Conservation (phyloP, 2,888 invertebrate species). For the Zaprionus lineosus region DNA sequence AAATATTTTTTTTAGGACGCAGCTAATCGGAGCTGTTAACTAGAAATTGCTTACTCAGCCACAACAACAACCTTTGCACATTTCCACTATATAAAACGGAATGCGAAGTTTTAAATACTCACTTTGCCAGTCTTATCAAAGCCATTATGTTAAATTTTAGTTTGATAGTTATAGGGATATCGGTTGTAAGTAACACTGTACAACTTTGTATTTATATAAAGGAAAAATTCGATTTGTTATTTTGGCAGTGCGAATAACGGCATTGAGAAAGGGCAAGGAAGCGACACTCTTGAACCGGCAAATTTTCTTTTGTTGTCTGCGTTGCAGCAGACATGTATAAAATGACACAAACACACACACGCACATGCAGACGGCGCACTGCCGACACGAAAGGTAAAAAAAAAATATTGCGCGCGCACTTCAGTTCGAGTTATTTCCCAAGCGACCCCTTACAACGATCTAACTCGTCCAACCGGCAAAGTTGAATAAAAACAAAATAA, state of each 20-base stretch:
- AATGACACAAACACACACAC: conserved; percentile 19
- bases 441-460: conserved; percentile 30
- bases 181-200: conserved; percentile 40
- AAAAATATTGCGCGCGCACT: conserved; percentile 49
- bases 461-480: conserved; percentile 46
- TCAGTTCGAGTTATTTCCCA: conserved; percentile 41
- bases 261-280: conserved; percentile 41
- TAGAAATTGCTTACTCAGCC: no score
- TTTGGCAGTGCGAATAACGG: conserved; percentile 76
- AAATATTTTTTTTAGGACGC: no score
- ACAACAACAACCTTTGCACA: no score
- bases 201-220: conserved; percentile 37
- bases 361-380: conserved; percentile 31
- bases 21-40: no score
- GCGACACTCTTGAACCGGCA: conserved; percentile 44
- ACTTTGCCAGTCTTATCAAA: conserved; percentile 80
- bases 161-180: conserved; percentile 24
- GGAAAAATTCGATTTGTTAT: conserved; percentile 47
- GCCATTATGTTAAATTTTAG: conserved; percentile 66
- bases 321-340: conserved; percentile 32
- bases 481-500: conserved; percentile 51
- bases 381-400: conserved; percentile 44
- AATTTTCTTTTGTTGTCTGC: conserved; percentile 43
- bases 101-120: conserved; percentile 43
- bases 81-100: no score